These are phyloP conservation scores for Baryphthengus martii DNA, from an alignment of 2,113 vertebrate genomes.

Conservation along the genomic window DNA sequence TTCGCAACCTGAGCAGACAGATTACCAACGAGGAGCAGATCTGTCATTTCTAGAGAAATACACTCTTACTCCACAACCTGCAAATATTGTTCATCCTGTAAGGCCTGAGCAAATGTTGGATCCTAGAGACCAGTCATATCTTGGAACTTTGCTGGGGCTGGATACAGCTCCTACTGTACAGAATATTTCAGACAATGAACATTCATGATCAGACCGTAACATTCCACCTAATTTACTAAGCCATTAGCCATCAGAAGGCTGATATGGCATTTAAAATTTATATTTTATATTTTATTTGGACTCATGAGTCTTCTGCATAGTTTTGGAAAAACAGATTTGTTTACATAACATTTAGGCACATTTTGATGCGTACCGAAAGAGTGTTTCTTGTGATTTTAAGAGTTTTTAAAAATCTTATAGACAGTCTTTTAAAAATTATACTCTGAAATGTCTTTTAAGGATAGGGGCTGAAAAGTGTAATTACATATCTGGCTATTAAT, in stretches of 20 bases:
- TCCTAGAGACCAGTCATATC: slow-evolving; percentile 90
- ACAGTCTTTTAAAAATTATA: slow-evolving; percentile 34
- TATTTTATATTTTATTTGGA: slow-evolving; percentile 61
- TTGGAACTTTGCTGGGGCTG: slow-evolving; percentile 90
- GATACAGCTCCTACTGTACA: slow-evolving; percentile 82
- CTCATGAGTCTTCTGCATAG: slow-evolving; percentile 62
- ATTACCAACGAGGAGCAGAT: slow-evolving; percentile 85
- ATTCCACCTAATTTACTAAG: slow-evolving; percentile 48
- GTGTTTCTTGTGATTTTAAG: slow-evolving; percentile 66
- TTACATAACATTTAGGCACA: slow-evolving; percentile 63
- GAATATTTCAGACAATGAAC: slow-evolving; percentile 79
- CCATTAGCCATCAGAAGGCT: neutral
- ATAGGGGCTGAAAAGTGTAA: neutral
- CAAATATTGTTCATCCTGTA: slow-evolving; percentile 89
- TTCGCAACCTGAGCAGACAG: slow-evolving; percentile 72
- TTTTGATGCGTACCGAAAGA: slow-evolving; percentile 59
- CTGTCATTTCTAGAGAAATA: slow-evolving; percentile 95
- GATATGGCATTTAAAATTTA: slow-evolving; percentile 28
- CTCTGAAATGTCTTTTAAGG: slow-evolving; percentile 33
- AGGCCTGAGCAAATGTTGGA: slow-evolving; percentile 92
- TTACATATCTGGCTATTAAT: slow-evolving; percentile 26
- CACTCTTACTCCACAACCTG: slow-evolving; percentile 88
- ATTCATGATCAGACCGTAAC: slow-evolving; percentile 57
- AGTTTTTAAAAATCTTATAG: slow-evolving; percentile 61
- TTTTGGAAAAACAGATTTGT: slow-evolving; percentile 56